Evolutionary conservation across 2,113 vertebrate species (phyloP).

Genomic region (Dicrurus megarhynchus): DNA sequence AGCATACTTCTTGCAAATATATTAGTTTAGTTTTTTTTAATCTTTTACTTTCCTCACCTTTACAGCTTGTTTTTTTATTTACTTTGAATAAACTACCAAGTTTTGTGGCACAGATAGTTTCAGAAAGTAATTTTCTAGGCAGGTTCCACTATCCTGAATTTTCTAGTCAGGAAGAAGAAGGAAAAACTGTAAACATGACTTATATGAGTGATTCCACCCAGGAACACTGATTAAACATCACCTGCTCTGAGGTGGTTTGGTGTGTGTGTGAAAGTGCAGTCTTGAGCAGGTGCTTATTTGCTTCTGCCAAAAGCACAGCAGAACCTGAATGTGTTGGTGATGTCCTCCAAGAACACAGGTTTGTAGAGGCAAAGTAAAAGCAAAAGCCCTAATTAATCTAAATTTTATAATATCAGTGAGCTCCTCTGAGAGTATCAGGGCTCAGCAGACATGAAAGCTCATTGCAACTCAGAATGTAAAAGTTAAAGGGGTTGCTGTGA

Average conservation of each 20-base stretch:
- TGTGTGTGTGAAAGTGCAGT: fast-evolving
- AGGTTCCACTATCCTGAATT: not conserved
- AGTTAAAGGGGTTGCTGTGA: not conserved
- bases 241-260: not conserved
- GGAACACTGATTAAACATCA: not conserved
- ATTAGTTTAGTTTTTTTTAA: not conserved
- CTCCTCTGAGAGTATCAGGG: not conserved
- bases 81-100: not conserved
- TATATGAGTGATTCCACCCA: not conserved
- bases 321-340: not conserved
- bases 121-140: not conserved
- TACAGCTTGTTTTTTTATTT: not conserved
- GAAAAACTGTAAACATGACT: not conserved
- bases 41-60: not conserved
- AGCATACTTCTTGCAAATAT: not conserved
- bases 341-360: not conserved
- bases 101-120: not conserved
- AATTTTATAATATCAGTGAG: slow-evolving; percentile 19
- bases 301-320: not conserved
- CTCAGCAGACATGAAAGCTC: not conserved
- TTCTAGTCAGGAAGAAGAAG: not conserved
- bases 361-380: not conserved
- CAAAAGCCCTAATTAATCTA: slow-evolving; percentile 18
- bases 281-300: not conserved
- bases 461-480: not conserved